Percentiles rank a stretch among this genome's conserved stretches.
Conservation (phyloP, 2,113 vertebrate genomes). For the Sphyrna mokarran region DNA sequence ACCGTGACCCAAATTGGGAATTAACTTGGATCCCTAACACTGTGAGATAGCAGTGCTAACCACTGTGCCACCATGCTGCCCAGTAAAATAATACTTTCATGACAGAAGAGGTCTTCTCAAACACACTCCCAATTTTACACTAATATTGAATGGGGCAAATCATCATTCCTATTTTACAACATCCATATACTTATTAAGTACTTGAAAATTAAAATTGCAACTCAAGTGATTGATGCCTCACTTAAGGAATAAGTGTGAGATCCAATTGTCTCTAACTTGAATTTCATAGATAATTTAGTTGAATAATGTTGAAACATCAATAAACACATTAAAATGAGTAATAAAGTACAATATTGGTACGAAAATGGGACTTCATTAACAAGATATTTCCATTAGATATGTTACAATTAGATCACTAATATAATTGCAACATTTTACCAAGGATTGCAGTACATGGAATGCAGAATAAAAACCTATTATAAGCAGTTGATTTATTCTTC, state of each 20-base stretch:
- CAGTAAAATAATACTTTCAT: neutral
- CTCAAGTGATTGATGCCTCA: neutral
- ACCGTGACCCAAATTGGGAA: too few species aligned
- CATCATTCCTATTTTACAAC: neutral
- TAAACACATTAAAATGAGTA: neutral
- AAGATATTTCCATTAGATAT: neutral
- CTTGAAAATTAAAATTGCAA: neutral
- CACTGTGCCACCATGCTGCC: too few species aligned
- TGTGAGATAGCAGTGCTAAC: too few species aligned
- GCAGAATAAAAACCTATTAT: neutral
- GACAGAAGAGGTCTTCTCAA: neutral
- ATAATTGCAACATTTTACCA: neutral
- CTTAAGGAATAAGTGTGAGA: neutral
- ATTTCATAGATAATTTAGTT: neutral
- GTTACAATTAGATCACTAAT: neutral
- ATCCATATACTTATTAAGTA: neutral
- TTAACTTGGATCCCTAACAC: too few species aligned
- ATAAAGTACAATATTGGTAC: neutral
- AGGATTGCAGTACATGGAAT: neutral
- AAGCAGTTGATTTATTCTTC: neutral
- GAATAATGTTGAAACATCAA: neutral
- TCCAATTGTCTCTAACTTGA: neutral
- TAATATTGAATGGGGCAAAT: neutral
- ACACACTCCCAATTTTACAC: neutral
- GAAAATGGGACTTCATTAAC: neutral